Base-by-base conservation (phyloP, 1,140 invertebrate genomes). In the Zelostemma sp. region DNA sequence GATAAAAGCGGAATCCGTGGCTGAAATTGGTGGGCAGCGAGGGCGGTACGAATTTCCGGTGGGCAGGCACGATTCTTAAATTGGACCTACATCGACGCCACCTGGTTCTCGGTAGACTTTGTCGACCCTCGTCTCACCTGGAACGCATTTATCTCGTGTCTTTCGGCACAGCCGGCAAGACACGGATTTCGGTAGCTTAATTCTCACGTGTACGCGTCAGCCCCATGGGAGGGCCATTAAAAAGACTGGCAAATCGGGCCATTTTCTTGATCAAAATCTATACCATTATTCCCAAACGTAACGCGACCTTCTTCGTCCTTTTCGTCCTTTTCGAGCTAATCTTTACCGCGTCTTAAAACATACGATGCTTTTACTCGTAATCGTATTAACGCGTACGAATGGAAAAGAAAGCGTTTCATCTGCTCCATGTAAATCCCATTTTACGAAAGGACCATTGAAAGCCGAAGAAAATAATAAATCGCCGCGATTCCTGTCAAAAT, bases 61-160 rank as follows among this genome's bases (percentile, higher is more conserved):
- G 48, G 35, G 41, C 49, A 55, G 50, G 50, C 25, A 54, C 56
- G 28, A 17, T 16, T 43, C 28, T 21, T 55, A 60, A 60, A 63
- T 59, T 59, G 60, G 66, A 68, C 66, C 65, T 68, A 58, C 65
- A 15, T 31, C 33, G 59, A 62, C 51, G 65, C 50, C 60, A 64
- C 56, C 67, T 69, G 67, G 56, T 63, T 64, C 60, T 46, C 46
- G 33, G 45, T 64, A 62, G 54, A 21, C 40, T 21, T 33, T 47
- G 17, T 15, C 48, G 41, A 57, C 25, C 38, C 21, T 48, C 17
- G 49, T 41, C 25, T 55, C 59, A 54, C 6, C 41, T 28, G 65
- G 12, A 62, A 54, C 25, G 50, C 67, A 60, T 57, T 69, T 57
- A 60, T 64, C 60, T 64, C 15, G 8, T 38, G 18, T 64, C 58